Conservation (phyloP, 2,113 vertebrate genomes). For the Triplophysa dalaica region DNA sequence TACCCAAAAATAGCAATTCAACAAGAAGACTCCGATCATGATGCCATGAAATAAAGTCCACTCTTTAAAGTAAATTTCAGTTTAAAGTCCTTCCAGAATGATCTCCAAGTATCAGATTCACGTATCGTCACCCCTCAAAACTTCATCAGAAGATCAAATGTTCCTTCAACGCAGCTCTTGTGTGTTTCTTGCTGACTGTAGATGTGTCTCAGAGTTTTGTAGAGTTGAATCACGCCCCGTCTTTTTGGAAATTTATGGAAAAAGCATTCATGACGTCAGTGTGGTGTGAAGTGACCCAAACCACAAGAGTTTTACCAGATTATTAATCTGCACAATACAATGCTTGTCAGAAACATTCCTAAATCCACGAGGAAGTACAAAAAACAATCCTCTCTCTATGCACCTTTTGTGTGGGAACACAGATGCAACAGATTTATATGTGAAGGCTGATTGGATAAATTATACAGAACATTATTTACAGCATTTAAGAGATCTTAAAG, state of each 20-base stretch:
- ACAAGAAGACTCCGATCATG: not conserved
- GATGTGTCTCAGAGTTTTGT: conserved; percentile 8
- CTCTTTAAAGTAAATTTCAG: not conserved
- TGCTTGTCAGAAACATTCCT: not conserved
- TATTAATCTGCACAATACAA: not conserved
- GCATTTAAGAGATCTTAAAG: no score
- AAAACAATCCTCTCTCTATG: not conserved
- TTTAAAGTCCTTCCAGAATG: no score
- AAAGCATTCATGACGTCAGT: conserved; percentile 11
- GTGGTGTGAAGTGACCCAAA: not conserved
- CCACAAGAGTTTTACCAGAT: not conserved
- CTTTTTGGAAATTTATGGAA: not conserved
- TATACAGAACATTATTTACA: no score
- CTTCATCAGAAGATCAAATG: no score
- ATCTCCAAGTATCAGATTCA: not conserved
- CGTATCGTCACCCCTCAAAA: not conserved
- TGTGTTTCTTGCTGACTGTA: not conserved
- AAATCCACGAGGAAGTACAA: not conserved
- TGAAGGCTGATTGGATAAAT: no score
- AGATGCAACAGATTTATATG: no score
- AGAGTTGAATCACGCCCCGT: conserved; percentile 16
- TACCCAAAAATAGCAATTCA: not conserved
- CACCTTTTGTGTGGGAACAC: no score
- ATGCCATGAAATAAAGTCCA: not conserved
- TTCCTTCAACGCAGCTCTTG: not conserved